These are phyloP conservation scores for Keiferia lycopersicella DNA, from an alignment of 2,888 invertebrate genomes.

Conservation along the genomic window DNA sequence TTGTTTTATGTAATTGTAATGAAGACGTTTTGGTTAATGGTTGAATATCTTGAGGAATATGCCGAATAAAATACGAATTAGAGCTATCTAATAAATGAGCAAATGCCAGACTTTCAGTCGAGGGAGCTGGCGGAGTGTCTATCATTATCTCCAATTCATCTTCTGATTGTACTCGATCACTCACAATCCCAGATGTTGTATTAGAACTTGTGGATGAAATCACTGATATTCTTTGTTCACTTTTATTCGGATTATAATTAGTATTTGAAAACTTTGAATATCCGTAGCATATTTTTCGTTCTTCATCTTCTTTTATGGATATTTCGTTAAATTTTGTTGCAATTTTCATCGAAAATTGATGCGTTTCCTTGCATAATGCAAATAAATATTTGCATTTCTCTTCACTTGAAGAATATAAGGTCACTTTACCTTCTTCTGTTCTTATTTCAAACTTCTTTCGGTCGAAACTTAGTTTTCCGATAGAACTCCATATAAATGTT, in stretches of 20 bases:
- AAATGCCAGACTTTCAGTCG: constrained; percentile 91
- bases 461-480: constrained; percentile 97
- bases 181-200: constrained; percentile 97
- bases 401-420: constrained; percentile 94
- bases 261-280: constrained; percentile 84
- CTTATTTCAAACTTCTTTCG: constrained; percentile 98
- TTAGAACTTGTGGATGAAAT: constrained; percentile 98
- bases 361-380: constrained; percentile 93
- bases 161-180: constrained; percentile 96
- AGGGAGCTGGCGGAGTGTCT: constrained; percentile 91
- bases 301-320: constrained; percentile 90
- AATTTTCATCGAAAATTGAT: constrained; percentile 97
- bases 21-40: constrained; percentile 65
- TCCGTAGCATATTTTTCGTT: constrained; percentile 86
- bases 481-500: constrained; percentile 96
- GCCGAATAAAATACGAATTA: constrained; percentile 66
- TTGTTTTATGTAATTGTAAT: constrained; percentile 63
- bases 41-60: constrained; percentile 57
- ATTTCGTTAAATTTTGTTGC: constrained; percentile 92
- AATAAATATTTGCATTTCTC: constrained; percentile 96
- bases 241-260: constrained; percentile 83
- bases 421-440: constrained; percentile 92
- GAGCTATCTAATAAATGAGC: constrained; percentile 87
- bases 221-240: constrained; percentile 92
- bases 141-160: constrained; percentile 96